phyloP scores from a whole-genome alignment of 2,888 invertebrate species.

The Ormyrus pomaceus region DNA sequence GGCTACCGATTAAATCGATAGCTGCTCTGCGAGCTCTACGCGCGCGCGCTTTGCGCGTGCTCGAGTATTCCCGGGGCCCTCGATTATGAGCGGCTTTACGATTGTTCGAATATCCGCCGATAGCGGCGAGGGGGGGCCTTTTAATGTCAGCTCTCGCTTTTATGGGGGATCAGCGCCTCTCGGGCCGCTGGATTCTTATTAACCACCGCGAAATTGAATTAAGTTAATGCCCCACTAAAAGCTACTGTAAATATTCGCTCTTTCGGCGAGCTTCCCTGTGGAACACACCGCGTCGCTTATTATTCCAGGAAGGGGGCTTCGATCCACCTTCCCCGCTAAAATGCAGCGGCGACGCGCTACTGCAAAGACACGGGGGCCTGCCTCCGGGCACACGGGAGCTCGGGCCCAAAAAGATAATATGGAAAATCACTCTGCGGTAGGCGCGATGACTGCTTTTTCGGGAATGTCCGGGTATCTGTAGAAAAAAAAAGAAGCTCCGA shows the following conservation, averaged over 20 bases:
- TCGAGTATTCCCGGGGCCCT: neutral
- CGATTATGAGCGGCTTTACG: constrained; percentile 2
- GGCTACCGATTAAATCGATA: constrained; percentile 73
- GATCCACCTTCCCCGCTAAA: constrained; percentile 23
- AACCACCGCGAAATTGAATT: no score
- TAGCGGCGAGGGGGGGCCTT: no score
- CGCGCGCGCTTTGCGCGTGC: neutral
- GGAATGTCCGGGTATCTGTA: neutral
- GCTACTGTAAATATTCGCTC: neutral
- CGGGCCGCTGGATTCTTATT: neutral
- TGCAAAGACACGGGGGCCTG: neutral
- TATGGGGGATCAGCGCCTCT: no score
- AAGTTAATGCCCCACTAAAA: neutral
- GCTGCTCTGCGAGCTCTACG: neutral
- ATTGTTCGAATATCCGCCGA: constrained; percentile 8
- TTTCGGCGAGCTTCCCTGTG: no score
- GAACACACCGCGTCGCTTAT: neutral
- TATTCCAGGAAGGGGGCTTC: constrained; percentile 62
- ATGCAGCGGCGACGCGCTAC: constrained; percentile 5
- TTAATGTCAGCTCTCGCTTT: no score
- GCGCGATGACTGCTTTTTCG: constrained; percentile 27
- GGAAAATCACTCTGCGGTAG: constrained; percentile 49
- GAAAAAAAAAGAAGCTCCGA: constrained; percentile 5
- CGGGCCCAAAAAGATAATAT: constrained; percentile 20
- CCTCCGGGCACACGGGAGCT: neutral